A percentile compares a stretch with the other conserved stretches of the same genome.
phyloP scores from a whole-genome alignment of 2,797 vertebrate species.

The Tarsius wallacei region DNA sequence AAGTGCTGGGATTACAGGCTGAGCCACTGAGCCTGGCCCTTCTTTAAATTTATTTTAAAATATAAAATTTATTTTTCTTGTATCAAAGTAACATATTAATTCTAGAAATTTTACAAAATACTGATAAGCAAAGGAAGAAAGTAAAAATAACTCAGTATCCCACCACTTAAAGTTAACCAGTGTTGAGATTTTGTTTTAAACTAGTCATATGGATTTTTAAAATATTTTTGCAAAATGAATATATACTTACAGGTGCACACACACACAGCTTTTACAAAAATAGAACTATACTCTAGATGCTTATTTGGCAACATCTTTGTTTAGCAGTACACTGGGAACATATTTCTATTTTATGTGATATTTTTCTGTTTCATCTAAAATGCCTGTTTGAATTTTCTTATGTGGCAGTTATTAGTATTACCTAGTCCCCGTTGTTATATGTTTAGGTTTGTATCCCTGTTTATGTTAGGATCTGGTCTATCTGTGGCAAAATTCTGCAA shows the following conservation, averaged over 20 bases:
- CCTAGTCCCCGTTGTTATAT: accelerated
- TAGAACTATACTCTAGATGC: background rate
- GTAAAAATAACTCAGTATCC: slow-evolving; percentile 12
- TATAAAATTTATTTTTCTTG: slow-evolving; percentile 46
- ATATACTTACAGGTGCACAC: background rate
- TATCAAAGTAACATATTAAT: background rate
- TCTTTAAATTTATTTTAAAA: slow-evolving; percentile 42
- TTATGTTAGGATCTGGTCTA: background rate
- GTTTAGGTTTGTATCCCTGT: background rate
- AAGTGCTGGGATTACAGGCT: no score
- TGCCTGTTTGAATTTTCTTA: background rate
- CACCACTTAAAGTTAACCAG: background rate
- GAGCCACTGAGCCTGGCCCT: background rate
- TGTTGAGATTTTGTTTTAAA: slow-evolving; percentile 28
- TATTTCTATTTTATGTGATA: background rate
- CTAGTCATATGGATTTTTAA: background rate
- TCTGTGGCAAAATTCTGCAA: background rate
- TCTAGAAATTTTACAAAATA: slow-evolving; percentile 38
- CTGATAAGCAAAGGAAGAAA: background rate
- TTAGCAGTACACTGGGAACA: background rate
- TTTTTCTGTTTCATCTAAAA: slow-evolving; percentile 24
- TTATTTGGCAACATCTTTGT: background rate
- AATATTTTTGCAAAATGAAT: background rate
- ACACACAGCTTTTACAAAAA: background rate
- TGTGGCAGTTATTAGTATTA: background rate